These are phyloP conservation scores for Sebastes flavidus DNA, from an alignment of 2,797 vertebrate species.

Conservation along the genomic window DNA sequence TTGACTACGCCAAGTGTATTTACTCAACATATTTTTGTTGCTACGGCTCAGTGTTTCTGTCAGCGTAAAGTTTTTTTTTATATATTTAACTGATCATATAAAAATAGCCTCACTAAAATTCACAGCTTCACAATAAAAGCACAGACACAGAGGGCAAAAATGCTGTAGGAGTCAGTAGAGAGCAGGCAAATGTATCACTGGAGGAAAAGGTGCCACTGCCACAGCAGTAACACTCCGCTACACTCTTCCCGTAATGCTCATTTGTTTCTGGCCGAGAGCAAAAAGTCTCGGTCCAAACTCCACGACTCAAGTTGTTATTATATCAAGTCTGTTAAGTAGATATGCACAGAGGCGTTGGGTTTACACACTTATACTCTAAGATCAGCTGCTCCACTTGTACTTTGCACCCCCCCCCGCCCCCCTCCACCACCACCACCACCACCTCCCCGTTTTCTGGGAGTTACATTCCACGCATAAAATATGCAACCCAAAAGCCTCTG, in stretches of 20 bases:
- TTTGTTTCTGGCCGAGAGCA: slow-evolving; percentile 33
- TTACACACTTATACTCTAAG: slow-evolving; percentile 48
- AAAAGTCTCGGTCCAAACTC: slow-evolving; percentile 29
- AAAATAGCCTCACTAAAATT: neutral
- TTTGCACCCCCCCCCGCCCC: neutral
- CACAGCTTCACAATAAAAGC: slow-evolving; percentile 11
- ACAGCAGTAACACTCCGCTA: neutral
- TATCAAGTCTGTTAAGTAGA: slow-evolving; percentile 23
- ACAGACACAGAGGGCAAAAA: slow-evolving; percentile 33
- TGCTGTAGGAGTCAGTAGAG: slow-evolving; percentile 67
- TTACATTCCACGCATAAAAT: slow-evolving; percentile 80
- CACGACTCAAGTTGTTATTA: slow-evolving; percentile 16
- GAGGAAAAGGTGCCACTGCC: slow-evolving; percentile 29
- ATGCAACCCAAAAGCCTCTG: slow-evolving; percentile 75
- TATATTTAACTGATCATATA: neutral
- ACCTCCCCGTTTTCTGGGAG: slow-evolving; percentile 69
- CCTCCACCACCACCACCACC: neutral
- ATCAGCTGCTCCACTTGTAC: slow-evolving; percentile 67
- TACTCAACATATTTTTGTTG: neutral
- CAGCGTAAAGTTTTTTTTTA: neutral
- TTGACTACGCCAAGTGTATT: neutral
- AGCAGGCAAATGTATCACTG: slow-evolving; percentile 47
- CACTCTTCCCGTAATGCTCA: slow-evolving; percentile 18
- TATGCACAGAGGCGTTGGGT: slow-evolving; percentile 17
- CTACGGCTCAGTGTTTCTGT: neutral